Evolutionary conservation across 2,113 vertebrate species (phyloP).

Genomic region (Oxygymnocypris stewartii): DNA sequence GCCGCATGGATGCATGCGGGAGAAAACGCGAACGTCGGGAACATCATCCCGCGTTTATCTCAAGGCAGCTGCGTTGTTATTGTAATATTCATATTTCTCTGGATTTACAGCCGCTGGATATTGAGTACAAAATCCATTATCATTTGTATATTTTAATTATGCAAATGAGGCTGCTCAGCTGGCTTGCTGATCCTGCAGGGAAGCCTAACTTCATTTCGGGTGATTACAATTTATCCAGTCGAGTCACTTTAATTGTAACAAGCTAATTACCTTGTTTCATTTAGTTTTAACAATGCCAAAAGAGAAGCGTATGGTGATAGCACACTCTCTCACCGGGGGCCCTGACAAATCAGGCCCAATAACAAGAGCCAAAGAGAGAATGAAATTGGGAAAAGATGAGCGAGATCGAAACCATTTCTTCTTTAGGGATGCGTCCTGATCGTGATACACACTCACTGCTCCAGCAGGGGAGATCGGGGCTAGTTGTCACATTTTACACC

Average conservation of each 20-base stretch:
- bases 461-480: neutral
- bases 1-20: conserved; percentile 2
- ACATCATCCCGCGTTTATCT: conserved; percentile 79
- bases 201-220: conserved; percentile 98
- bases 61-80: conserved; percentile 91
- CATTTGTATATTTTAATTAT: conserved; percentile 99
- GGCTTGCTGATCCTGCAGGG: conserved; percentile 97
- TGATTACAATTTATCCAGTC: conserved; percentile 99
- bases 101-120: conserved; percentile 99
- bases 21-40: conserved; percentile 17
- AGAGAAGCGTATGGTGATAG: conserved; percentile 82
- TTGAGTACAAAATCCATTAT: conserved; percentile 99
- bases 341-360: conserved; percentile 62
- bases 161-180: conserved; percentile 99
- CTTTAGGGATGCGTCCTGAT: neutral
- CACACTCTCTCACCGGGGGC: conserved; percentile 68
- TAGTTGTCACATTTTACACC: neutral
- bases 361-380: conserved; percentile 43
- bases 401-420: conserved; percentile 12
- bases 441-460: neutral
- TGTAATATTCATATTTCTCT: conserved; percentile 98
- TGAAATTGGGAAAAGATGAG: conserved; percentile 31
- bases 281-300: conserved; percentile 99
- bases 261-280: conserved; percentile 99
- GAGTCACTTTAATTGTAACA: conserved; percentile 99